Evolutionary conservation across 2,888 invertebrate species (phyloP).

Genomic region (Clivina fossor): DNA sequence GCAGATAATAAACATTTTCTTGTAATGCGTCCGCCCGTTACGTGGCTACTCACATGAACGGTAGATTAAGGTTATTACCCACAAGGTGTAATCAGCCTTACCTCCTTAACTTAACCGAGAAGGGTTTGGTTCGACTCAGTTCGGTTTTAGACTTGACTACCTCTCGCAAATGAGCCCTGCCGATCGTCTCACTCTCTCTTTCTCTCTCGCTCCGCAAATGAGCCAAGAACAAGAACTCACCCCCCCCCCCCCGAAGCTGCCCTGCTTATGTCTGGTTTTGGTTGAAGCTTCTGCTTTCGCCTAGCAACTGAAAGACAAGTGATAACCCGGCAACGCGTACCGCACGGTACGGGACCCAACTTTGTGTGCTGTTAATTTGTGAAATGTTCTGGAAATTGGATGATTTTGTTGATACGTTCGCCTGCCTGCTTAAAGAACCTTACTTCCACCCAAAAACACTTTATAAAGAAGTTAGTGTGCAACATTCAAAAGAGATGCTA

Average conservation of each 20-base stretch:
- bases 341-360: background rate
- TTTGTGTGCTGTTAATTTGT: constrained; percentile 17
- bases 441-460: no score
- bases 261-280: background rate
- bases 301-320: constrained; percentile 10
- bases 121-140: background rate
- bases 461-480: no score
- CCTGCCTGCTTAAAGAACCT: no score
- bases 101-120: constrained; percentile 19
- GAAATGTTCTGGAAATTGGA: constrained; percentile 18
- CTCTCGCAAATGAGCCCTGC: no score
- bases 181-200: no score
- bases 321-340: constrained; percentile 2
- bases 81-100: constrained; percentile 30
- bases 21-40: constrained; percentile 14
- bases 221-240: no score
- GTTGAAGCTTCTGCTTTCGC: background rate
- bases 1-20: constrained; percentile 27
- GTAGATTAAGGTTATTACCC: constrained; percentile 32
- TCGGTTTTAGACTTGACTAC: no score
- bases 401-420: constrained; percentile 17
- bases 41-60: constrained; percentile 25
- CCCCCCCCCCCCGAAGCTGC: background rate
- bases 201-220: no score
- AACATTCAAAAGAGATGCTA: no score